These are phyloP conservation scores for Drymonia ruficornis DNA, from an alignment of 2,888 invertebrate species.

Conservation along the genomic window DNA sequence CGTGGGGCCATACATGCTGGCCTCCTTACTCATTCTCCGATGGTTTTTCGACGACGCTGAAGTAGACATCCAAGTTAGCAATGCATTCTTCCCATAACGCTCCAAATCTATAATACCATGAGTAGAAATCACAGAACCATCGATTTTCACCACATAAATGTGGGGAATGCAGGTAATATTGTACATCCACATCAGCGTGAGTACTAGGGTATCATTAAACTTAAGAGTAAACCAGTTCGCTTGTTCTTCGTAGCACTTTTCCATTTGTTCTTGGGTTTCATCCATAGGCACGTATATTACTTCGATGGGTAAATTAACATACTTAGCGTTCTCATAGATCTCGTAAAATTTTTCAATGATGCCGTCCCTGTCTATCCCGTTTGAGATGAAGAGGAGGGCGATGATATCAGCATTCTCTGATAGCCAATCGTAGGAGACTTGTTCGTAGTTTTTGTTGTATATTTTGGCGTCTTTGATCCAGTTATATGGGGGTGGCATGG, in stretches of 20 bases:
- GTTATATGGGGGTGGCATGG: slow-evolving; percentile 38
- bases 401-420: slow-evolving; percentile 58
- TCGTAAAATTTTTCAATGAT: slow-evolving; percentile 63
- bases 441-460: slow-evolving; percentile 54
- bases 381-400: slow-evolving; percentile 61
- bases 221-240: slow-evolving; percentile 76
- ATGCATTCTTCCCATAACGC: slow-evolving; percentile 65
- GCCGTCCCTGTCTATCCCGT: slow-evolving; percentile 58
- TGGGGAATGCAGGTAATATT: slow-evolving; percentile 62
- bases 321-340: slow-evolving; percentile 67
- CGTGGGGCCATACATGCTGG: slow-evolving; percentile 53
- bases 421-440: slow-evolving; percentile 56
- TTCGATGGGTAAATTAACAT: slow-evolving; percentile 65
- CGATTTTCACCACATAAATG: slow-evolving; percentile 54
- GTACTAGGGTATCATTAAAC: slow-evolving; percentile 58
- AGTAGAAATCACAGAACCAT: slow-evolving; percentile 59
- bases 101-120: slow-evolving; percentile 67
- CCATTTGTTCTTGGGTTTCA: slow-evolving; percentile 51
- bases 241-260: slow-evolving; percentile 52
- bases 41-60: slow-evolving; percentile 35
- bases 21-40: slow-evolving; percentile 55
- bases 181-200: slow-evolving; percentile 57
- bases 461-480: slow-evolving; percentile 60
- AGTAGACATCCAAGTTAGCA: slow-evolving; percentile 66
- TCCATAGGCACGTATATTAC: slow-evolving; percentile 72